A percentile compares a stretch with the other conserved stretches of the same genome.
Conservation (phyloP, 2,888 invertebrate species). For the Himalopsyche tibetana region DNA sequence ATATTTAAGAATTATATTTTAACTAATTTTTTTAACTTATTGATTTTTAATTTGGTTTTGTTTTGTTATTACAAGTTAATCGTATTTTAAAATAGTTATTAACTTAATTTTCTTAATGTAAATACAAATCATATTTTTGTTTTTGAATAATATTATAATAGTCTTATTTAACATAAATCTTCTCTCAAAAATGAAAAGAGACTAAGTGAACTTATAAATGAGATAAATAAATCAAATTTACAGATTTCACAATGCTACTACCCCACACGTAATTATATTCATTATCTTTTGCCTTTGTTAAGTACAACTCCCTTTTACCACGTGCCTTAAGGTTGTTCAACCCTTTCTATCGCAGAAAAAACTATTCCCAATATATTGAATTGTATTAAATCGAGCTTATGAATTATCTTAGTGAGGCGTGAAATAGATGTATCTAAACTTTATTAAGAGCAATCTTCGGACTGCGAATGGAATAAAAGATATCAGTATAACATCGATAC, state of each 20-base stretch:
- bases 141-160: too few species aligned
- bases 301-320: not conserved
- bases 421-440: not conserved
- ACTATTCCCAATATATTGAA: not conserved
- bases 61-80: too few species aligned
- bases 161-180: too few species aligned
- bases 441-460: not conserved
- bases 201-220: not conserved
- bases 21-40: too few species aligned
- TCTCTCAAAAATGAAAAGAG: too few species aligned
- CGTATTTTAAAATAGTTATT: too few species aligned
- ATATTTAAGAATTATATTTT: too few species aligned
- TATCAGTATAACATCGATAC: not conserved
- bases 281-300: not conserved
- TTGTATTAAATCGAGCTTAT: slow-evolving; percentile 17
- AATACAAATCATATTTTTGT: too few species aligned
- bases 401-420: slow-evolving; percentile 6
- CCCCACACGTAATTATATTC: not conserved
- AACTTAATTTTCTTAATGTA: too few species aligned
- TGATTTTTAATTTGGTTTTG: too few species aligned
- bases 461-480: not conserved
- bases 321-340: not conserved
- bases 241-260: not conserved
- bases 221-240: not conserved
- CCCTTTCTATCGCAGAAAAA: not conserved